Percentiles rank a stretch among this genome's conserved stretches.
These are phyloP conservation scores for Lanistes nyassanus DNA, from an alignment of 1,140 invertebrate species.

Conservation along the genomic window DNA sequence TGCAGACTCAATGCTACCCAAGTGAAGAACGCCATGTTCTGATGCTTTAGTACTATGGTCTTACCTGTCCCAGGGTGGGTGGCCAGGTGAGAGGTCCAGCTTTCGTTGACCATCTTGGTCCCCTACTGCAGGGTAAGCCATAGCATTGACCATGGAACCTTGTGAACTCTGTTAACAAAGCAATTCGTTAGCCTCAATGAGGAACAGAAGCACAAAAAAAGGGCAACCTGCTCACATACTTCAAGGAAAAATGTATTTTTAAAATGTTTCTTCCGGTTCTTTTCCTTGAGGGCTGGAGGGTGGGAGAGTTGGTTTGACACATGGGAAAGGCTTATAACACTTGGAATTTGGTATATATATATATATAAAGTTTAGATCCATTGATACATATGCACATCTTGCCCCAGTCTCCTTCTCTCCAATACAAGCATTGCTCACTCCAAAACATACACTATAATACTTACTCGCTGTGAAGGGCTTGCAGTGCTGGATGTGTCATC, in stretches of 20 bases:
- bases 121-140: constrained; percentile 60
- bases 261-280: too few species aligned
- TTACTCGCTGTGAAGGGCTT: constrained; percentile 71
- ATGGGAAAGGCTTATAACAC: too few species aligned
- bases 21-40: too few species aligned
- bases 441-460: constrained; percentile 32
- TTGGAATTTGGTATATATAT: too few species aligned
- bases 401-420: too few species aligned
- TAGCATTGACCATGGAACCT: constrained; percentile 67
- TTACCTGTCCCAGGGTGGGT: constrained; percentile 39
- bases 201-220: not conserved
- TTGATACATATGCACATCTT: not conserved
- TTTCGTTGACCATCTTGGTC: constrained; percentile 44
- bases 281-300: too few species aligned
- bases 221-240: not conserved
- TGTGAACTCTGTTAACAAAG: constrained; percentile 59
- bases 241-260: too few species aligned
- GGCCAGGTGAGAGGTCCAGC: constrained; percentile 35
- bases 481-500: constrained; percentile 72
- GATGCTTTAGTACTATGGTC: too few species aligned
- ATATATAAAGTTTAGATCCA: too few species aligned
- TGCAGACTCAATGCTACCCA: too few species aligned
- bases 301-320: too few species aligned
- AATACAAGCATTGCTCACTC: not conserved
- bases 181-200: not conserved